These are phyloP conservation scores for Cerastoderma edule DNA, from an alignment of 2,888 invertebrate genomes.

Conservation along the genomic window DNA sequence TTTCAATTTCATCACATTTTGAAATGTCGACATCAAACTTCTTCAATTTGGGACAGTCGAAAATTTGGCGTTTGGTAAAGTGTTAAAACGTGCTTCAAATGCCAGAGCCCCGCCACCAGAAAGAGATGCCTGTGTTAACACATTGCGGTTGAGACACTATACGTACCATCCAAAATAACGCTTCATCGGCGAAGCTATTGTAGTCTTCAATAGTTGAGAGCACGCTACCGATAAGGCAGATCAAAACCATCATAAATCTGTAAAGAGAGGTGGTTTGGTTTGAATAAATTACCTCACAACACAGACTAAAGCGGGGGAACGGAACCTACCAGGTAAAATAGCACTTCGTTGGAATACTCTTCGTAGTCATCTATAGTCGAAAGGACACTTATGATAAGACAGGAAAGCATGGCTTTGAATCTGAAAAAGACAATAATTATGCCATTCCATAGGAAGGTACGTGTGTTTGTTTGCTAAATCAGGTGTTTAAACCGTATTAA, in stretches of 20 bases:
- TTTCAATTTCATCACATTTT: no score
- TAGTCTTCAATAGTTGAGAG: slow-evolving; percentile 71
- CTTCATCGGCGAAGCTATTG: slow-evolving; percentile 90
- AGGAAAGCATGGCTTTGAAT: slow-evolving; percentile 57
- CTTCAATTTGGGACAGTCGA: no score
- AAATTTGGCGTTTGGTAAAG: no score
- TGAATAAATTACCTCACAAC: background rate
- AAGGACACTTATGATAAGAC: slow-evolving; percentile 58
- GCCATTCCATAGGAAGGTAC: no score
- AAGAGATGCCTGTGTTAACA: no score
- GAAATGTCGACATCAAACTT: no score
- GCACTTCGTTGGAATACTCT: slow-evolving; percentile 43
- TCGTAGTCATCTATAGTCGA: slow-evolving; percentile 52
- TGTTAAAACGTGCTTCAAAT: no score
- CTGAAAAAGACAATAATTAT: slow-evolving; percentile 47
- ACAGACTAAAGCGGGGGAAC: background rate
- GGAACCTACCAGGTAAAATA: slow-evolving; percentile 51
- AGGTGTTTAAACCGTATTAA: background rate
- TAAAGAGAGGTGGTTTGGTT: slow-evolving; percentile 30
- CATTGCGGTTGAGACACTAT: no score
- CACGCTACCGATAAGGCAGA: slow-evolving; percentile 71
- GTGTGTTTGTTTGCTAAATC: no score
- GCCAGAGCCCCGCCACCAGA: no score
- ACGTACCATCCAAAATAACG: slow-evolving; percentile 91
- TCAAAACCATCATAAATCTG: slow-evolving; percentile 71